A percentile compares a stretch with the other conserved stretches of the same genome.
phyloP scores from a whole-genome alignment of 2,888 invertebrate genomes.

The Watsonalla binaria region DNA sequence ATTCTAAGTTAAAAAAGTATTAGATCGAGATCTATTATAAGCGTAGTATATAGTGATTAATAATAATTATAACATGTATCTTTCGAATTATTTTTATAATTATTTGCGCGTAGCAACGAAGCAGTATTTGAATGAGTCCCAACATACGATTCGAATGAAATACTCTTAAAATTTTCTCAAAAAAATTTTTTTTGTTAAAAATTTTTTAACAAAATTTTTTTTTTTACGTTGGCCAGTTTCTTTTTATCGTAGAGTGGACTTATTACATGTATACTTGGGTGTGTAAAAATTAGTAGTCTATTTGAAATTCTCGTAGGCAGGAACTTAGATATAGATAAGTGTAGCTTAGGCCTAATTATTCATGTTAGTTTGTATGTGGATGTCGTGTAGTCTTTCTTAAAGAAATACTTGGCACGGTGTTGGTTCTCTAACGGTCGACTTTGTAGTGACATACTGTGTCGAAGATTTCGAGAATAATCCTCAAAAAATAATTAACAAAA shows the following conservation, averaged over 20 bases:
- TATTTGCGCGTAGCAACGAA: conserved; percentile 71
- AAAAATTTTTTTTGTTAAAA: conserved; percentile 3
- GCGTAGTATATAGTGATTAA: conserved; percentile 45
- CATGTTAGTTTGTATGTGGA: conserved; percentile 9
- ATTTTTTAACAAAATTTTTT: conserved; percentile 11
- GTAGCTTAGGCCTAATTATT: conserved; percentile 45
- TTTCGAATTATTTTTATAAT: conserved; percentile 62
- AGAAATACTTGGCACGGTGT: conserved; percentile 25
- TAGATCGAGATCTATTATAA: conserved; percentile 61
- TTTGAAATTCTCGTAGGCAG: conserved; percentile 49
- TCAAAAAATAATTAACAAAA: not conserved
- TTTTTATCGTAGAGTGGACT: conserved; percentile 36
- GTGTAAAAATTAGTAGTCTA: conserved; percentile 51
- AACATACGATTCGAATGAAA: conserved; percentile 3
- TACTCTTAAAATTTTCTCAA: not conserved
- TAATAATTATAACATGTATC: conserved; percentile 35
- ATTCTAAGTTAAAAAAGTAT: conserved; percentile 53
- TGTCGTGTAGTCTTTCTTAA: conserved; percentile 24
- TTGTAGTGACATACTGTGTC: conserved; percentile 15
- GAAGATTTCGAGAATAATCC: not conserved
- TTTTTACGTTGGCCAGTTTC: conserved; percentile 56
- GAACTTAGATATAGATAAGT: conserved; percentile 28
- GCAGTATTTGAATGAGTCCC: conserved; percentile 52
- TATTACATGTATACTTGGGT: conserved; percentile 51
- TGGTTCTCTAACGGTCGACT: conserved; percentile 17